Evolutionary conservation across 1,140 invertebrate genomes (phyloP).

Genomic region (Leptinotarsa lineolata): DNA sequence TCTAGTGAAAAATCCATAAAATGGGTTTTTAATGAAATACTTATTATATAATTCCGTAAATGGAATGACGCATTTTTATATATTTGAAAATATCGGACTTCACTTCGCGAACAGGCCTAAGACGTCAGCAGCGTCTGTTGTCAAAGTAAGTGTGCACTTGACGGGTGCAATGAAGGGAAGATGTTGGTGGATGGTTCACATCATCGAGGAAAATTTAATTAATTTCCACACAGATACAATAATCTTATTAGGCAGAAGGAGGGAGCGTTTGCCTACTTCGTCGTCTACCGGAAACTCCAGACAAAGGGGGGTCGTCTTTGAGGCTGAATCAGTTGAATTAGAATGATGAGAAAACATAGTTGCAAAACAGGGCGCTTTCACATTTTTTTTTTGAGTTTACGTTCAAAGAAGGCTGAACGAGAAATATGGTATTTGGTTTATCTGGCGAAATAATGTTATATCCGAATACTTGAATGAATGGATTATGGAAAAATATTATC

Average conservation of each 20-base stretch:
- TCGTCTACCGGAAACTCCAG: neutral
- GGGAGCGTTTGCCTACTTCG: neutral
- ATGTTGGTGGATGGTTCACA: conserved; percentile 29
- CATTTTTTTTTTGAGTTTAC: too few species aligned
- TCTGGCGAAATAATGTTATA: too few species aligned
- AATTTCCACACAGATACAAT: conserved; percentile 38
- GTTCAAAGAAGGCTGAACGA: too few species aligned
- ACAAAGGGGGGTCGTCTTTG: neutral
- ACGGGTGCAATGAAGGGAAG: conserved; percentile 47
- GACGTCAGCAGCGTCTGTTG: conserved; percentile 20
- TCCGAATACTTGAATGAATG: too few species aligned
- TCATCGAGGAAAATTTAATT: conserved; percentile 37
- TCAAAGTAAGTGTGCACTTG: conserved; percentile 37
- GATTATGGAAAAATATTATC: too few species aligned
- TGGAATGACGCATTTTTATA: too few species aligned
- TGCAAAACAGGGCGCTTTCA: too few species aligned
- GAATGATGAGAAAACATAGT: neutral
- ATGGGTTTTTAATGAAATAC: too few species aligned
- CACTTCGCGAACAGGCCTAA: conserved; percentile 18
- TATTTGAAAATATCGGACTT: neutral
- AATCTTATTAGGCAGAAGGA: conserved; percentile 35
- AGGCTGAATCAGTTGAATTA: neutral
- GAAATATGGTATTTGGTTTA: too few species aligned
- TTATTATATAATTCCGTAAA: too few species aligned
- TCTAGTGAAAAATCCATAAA: too few species aligned